phyloP scores from a whole-genome alignment of 37 sponge, comb jelly and placozoan species.

The Agelas oroides region DNA sequence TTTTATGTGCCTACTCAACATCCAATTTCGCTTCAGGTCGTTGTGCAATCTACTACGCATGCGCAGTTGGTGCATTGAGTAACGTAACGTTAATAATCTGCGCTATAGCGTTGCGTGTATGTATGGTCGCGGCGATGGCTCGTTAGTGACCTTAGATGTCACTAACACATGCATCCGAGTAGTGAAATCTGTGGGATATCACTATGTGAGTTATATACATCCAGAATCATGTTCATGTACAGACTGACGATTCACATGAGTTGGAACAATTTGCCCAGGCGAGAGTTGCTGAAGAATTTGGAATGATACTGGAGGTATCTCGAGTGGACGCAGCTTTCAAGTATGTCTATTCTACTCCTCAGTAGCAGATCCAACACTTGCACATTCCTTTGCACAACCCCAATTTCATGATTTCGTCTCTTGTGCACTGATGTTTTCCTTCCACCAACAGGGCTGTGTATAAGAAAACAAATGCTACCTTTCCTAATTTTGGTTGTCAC shows the following conservation, averaged over 20 bases:
- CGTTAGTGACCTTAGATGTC: slow-evolving; percentile 50
- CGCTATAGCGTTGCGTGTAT: neutral
- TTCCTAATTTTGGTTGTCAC: slow-evolving; percentile 41
- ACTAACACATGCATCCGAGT: slow-evolving; percentile 57
- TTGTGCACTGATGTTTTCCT: neutral
- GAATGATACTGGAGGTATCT: neutral
- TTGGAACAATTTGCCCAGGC: neutral
- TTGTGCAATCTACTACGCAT: neutral
- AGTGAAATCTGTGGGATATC: slow-evolving; percentile 25
- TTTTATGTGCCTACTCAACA: neutral
- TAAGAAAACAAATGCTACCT: neutral
- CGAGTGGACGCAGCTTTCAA: slow-evolving; percentile 31
- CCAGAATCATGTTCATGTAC: no score
- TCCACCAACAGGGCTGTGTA: slow-evolving; percentile 7
- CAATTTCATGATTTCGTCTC: no score
- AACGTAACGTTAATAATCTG: neutral
- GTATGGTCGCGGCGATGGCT: neutral
- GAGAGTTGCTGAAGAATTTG: slow-evolving; percentile 18
- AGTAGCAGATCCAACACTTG: no score
- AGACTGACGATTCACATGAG: no score
- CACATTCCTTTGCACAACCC: no score
- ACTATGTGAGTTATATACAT: slow-evolving; percentile 37
- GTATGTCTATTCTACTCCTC: neutral
- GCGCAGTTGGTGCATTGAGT: neutral
- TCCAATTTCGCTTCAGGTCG: neutral